Percentiles rank a stretch among this genome's conserved stretches.
These are phyloP conservation scores for Alviniconcha strummeri DNA, from an alignment of 2,888 invertebrate species.

Conservation along the genomic window DNA sequence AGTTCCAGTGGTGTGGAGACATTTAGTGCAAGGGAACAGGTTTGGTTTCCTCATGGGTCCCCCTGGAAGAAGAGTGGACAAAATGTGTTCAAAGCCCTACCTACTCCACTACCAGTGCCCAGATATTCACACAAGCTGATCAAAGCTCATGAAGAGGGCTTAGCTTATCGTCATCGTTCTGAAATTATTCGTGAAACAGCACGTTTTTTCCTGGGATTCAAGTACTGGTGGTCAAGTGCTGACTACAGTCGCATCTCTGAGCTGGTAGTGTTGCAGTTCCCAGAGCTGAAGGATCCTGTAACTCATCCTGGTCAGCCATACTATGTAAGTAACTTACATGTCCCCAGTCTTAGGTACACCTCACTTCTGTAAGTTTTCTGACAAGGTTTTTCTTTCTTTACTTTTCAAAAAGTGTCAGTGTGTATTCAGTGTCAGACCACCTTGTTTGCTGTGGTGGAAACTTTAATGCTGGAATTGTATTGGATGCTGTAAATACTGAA, in stretches of 20 bases:
- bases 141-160: conserved; percentile 40
- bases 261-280: conserved; percentile 42
- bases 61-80: conserved; percentile 45
- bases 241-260: conserved; percentile 46
- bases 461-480: no score
- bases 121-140: conserved; percentile 42
- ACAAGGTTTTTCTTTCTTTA: no score
- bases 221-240: conserved; percentile 47
- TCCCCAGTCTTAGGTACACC: no score
- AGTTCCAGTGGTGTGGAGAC: background rate
- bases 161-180: conserved; percentile 39
- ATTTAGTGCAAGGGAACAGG: conserved; percentile 35
- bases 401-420: no score
- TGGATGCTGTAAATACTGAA: no score
- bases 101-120: conserved; percentile 41
- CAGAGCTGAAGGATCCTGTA: conserved; percentile 42
- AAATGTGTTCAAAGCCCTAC: conserved; percentile 39
- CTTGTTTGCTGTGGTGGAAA: no score
- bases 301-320: conserved; percentile 32
- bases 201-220: conserved; percentile 41
- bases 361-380: no score
- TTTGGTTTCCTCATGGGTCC: conserved; percentile 44
- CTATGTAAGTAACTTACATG: conserved; percentile 37
- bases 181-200: conserved; percentile 45
- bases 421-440: no score